These are phyloP conservation scores for Xiphophorus couchianus DNA, from an alignment of 2,113 vertebrate species.

Conservation along the genomic window DNA sequence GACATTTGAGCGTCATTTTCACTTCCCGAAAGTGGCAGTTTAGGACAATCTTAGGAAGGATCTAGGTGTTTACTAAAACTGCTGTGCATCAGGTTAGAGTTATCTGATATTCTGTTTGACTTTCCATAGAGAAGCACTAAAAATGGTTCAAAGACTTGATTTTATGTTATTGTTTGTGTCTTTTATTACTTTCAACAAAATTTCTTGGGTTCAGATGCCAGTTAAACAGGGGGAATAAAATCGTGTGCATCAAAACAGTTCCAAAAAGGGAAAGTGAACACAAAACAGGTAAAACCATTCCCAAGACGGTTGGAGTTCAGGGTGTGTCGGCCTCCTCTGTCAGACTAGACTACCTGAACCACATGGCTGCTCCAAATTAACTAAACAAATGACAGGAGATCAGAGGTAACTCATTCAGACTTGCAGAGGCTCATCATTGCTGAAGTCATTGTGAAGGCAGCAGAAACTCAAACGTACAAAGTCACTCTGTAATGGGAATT, in stretches of 20 bases:
- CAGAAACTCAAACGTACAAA: neutral
- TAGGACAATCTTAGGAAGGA: constrained; percentile 6
- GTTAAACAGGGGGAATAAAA: constrained; percentile 14
- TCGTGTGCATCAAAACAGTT: constrained; percentile 21
- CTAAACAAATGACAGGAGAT: constrained; percentile 40
- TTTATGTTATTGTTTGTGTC: neutral
- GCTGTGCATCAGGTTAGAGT: neutral
- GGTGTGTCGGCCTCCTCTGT: constrained; percentile 63
- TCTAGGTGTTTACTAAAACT: neutral
- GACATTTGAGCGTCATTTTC: constrained; percentile 43
- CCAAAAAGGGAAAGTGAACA: constrained; percentile 34
- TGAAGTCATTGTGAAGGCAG: constrained; percentile 20
- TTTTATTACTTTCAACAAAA: neutral
- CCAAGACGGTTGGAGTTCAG: constrained; percentile 62
- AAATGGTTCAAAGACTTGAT: neutral
- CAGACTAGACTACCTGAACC: constrained; percentile 50
- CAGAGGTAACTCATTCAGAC: constrained; percentile 31
- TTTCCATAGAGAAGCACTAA: neutral
- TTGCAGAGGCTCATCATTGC: constrained; percentile 33
- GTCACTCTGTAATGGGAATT: neutral
- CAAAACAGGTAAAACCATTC: constrained; percentile 27
- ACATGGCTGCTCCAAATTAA: constrained; percentile 43
- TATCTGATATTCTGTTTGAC: neutral
- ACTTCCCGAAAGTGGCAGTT: constrained; percentile 50
- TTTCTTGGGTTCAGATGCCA: constrained; percentile 9